Conservation (phyloP, 2,113 vertebrate species). For the Ammospiza nelsoni region DNA sequence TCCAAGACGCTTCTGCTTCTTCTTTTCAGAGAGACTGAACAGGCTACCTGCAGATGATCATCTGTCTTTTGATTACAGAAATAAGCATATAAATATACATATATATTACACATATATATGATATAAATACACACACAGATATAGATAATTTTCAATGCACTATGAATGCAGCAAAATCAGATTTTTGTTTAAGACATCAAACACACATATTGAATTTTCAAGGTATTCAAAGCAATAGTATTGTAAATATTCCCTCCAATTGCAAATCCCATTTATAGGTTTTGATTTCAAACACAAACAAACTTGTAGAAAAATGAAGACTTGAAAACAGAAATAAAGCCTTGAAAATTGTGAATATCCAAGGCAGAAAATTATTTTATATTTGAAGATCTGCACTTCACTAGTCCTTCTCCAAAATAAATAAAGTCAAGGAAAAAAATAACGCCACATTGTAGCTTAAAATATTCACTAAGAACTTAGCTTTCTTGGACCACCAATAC, state of each 20-base stretch:
- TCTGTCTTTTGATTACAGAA: neutral
- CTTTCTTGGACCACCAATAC: constrained; percentile 21
- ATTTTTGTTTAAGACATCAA: neutral
- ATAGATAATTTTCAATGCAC: neutral
- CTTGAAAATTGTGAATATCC: neutral
- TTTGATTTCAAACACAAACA: constrained; percentile 8
- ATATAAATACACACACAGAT: neutral
- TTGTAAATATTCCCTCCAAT: neutral
- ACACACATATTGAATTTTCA: neutral
- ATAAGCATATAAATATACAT: neutral
- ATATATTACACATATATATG: too few species aligned
- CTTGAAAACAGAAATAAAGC: neutral
- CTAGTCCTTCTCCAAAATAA: constrained; percentile 45
- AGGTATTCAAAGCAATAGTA: neutral
- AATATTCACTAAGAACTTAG: constrained; percentile 23
- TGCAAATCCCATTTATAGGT: neutral
- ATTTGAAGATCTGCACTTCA: constrained; percentile 29
- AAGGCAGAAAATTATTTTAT: constrained; percentile 19
- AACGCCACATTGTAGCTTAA: constrained; percentile 45
- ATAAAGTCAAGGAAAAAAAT: constrained; percentile 34
- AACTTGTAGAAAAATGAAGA: neutral
- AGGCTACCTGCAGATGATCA: neutral
- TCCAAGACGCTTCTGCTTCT: neutral
- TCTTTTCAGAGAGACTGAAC: neutral
- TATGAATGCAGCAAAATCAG: neutral